phyloP scores from a whole-genome alignment of 1,140 invertebrate species.

The Hycleus cichorii region DNA sequence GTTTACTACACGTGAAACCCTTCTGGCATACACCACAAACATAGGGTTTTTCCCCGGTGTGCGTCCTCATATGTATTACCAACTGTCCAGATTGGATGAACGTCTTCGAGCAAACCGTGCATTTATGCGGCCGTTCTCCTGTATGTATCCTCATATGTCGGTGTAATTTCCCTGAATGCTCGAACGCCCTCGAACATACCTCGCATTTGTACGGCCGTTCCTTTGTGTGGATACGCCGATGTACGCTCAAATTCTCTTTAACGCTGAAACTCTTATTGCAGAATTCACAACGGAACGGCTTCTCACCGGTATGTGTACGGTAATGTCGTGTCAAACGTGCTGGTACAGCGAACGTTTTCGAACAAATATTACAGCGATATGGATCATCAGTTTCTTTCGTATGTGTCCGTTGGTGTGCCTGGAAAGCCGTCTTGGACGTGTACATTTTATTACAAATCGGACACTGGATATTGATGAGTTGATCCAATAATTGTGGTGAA shows the following conservation, averaged over 20 bases:
- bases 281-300: constrained; percentile 71
- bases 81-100: constrained; percentile 84
- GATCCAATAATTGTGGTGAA: background rate
- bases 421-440: constrained; percentile 51
- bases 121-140: constrained; percentile 87
- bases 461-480: constrained; percentile 40
- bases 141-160: constrained; percentile 90
- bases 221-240: constrained; percentile 86
- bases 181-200: constrained; percentile 84
- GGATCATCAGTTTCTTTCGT: constrained; percentile 61
- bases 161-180: constrained; percentile 86
- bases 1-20: constrained; percentile 85
- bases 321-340: constrained; percentile 87
- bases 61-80: constrained; percentile 76
- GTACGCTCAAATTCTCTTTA: constrained; percentile 86
- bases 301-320: constrained; percentile 74
- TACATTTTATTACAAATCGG: constrained; percentile 53
- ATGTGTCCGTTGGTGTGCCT: constrained; percentile 52
- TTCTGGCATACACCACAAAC: constrained; percentile 77
- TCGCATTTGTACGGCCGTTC: constrained; percentile 81
- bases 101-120: constrained; percentile 84
- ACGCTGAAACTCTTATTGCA: constrained; percentile 88
- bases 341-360: constrained; percentile 85
- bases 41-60: constrained; percentile 88
- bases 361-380: constrained; percentile 83